These are phyloP conservation scores for Regulus satrapa DNA, from an alignment of 2,113 vertebrate species.

Conservation along the genomic window DNA sequence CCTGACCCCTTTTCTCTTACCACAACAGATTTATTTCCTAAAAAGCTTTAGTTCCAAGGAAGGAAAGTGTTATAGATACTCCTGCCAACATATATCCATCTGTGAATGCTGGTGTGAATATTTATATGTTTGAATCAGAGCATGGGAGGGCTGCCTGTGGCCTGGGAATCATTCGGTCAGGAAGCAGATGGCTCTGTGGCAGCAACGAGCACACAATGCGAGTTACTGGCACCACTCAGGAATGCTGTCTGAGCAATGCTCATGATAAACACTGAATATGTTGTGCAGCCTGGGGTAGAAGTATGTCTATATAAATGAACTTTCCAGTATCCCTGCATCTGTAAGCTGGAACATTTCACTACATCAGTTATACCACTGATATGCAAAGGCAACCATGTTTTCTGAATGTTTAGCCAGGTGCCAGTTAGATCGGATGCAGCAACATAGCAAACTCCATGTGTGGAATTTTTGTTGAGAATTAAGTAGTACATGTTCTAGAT, in stretches of 20 bases:
- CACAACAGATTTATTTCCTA: neutral
- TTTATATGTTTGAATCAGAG: slow-evolving; percentile 24
- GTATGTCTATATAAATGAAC: neutral
- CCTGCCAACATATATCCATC: slow-evolving; percentile 34
- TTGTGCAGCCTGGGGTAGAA: neutral
- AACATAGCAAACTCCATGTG: neutral
- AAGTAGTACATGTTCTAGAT: neutral
- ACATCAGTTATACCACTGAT: neutral
- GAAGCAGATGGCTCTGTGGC: slow-evolving; percentile 42
- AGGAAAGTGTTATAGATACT: slow-evolving; percentile 8
- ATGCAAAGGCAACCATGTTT: neutral
- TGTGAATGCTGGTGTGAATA: slow-evolving; percentile 20
- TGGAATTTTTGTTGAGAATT: neutral
- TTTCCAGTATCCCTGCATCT: neutral
- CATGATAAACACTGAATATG: neutral
- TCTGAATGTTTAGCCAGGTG: neutral
- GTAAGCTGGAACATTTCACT: neutral
- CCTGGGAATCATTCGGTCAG: neutral
- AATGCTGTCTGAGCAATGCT: neutral
- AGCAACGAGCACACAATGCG: fast-evolving
- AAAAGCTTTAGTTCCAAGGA: neutral
- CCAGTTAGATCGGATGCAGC: neutral
- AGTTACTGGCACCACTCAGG: neutral
- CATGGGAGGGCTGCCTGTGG: neutral
- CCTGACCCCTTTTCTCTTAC: neutral